phyloP scores from a whole-genome alignment of 2,888 invertebrate genomes.

The Eledona agricola region DNA sequence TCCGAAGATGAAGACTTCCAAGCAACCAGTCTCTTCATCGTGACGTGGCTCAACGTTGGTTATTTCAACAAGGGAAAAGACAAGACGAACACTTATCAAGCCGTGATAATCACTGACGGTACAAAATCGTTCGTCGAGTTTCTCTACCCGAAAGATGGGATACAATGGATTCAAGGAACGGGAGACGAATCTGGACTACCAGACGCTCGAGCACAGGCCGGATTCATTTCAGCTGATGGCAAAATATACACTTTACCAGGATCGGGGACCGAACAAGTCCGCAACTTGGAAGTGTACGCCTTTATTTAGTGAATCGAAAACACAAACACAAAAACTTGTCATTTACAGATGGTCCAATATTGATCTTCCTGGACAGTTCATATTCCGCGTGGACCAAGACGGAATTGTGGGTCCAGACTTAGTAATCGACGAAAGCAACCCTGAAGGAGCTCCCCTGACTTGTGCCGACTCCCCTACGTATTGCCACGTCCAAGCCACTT shows the following conservation, averaged over 20 bases:
- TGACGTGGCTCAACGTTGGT: constrained; percentile 91
- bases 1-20: constrained; percentile 75
- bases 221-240: constrained; percentile 87
- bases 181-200: constrained; percentile 78
- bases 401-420: constrained; percentile 76
- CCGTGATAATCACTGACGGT: constrained; percentile 77
- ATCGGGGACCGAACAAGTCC: constrained; percentile 90
- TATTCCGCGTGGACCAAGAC: constrained; percentile 83
- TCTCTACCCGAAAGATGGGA: constrained; percentile 85
- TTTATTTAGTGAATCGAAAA: not conserved
- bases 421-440: constrained; percentile 57
- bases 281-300: constrained; percentile 78
- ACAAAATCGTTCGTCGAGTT: constrained; percentile 85
- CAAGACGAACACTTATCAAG: constrained; percentile 89
- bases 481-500: constrained; percentile 84
- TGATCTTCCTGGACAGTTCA: constrained; percentile 84
- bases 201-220: constrained; percentile 93
- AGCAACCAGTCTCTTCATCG: constrained; percentile 82
- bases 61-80: constrained; percentile 74
- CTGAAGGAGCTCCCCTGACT: constrained; percentile 38
- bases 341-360: constrained; percentile 83
- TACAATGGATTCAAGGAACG: constrained; percentile 92
- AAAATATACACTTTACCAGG: constrained; percentile 79
- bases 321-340: constrained; percentile 1
- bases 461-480: constrained; percentile 72